Conservation (phyloP, 1,140 invertebrate genomes). For the Platorchestia sp. region DNA sequence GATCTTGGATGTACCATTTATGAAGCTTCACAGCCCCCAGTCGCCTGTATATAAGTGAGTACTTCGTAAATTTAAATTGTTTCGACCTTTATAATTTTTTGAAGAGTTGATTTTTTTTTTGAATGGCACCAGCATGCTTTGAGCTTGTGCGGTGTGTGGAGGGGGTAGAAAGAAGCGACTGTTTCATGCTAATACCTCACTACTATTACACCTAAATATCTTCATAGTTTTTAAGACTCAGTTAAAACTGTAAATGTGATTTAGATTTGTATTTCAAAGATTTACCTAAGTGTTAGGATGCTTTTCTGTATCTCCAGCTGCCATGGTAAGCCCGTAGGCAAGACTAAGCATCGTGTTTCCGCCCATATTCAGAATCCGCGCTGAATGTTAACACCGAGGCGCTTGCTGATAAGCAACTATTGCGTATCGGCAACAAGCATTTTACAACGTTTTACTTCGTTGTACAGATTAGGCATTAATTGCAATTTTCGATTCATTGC, state of each 20-base stretch:
- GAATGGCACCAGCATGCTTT: constrained; percentile 6
- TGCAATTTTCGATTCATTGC: too few species aligned
- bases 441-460: not conserved
- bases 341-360: not conserved
- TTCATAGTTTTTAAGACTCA: not conserved
- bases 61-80: not conserved
- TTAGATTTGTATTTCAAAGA: not conserved
- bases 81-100: not conserved
- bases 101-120: not conserved
- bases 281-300: not conserved
- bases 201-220: not conserved
- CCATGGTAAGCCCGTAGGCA: not conserved
- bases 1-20: constrained; percentile 21
- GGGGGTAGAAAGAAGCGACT: not conserved
- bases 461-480: too few species aligned
- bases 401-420: not conserved
- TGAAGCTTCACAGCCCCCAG: constrained; percentile 21
- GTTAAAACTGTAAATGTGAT: not conserved
- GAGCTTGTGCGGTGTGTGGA: not conserved
- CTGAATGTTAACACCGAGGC: not conserved
- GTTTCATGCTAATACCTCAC: not conserved
- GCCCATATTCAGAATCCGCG: not conserved
- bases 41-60: constrained; percentile 32
- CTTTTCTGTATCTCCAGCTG: too few species aligned
- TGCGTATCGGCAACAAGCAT: not conserved